A percentile compares a stretch with the other conserved stretches of the same genome.
These are phyloP conservation scores for Daubentonia madagascariensis DNA, from an alignment of 2,113 vertebrate genomes.

Conservation along the genomic window DNA sequence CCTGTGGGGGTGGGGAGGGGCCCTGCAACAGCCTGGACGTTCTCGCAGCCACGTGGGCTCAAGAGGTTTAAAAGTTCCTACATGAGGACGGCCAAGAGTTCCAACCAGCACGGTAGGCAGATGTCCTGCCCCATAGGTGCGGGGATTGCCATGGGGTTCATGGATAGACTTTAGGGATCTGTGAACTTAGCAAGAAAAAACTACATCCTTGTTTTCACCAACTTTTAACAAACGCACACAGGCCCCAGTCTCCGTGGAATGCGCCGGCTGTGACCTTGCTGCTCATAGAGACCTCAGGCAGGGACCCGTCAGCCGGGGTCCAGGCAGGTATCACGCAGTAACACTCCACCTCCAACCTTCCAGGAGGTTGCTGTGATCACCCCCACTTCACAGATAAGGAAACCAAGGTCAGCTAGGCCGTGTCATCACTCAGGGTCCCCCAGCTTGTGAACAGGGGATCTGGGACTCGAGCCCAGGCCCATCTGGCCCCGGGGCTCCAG, in stretches of 20 bases:
- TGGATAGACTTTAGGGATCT: background rate
- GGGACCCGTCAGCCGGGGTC: background rate
- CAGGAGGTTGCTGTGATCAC: background rate
- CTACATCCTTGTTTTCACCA: background rate
- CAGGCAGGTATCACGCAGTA: background rate
- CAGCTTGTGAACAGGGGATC: background rate
- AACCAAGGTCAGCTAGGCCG: background rate
- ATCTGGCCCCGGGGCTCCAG: rapidly evolving
- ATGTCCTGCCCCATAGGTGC: rapidly evolving
- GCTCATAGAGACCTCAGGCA: background rate
- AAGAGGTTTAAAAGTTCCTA: background rate
- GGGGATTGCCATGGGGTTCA: rapidly evolving
- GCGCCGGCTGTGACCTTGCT: background rate
- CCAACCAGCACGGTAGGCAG: background rate
- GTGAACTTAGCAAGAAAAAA: background rate
- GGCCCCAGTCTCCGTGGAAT: background rate
- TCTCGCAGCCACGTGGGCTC: rapidly evolving
- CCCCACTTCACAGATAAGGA: background rate
- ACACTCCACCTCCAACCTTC: background rate
- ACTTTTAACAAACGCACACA: rapidly evolving
- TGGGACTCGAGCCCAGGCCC: background rate
- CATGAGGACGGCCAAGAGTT: too few relatives aligned
- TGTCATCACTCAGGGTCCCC: background rate
- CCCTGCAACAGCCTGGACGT: too few relatives aligned
- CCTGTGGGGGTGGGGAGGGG: rapidly evolving